Percentiles rank a stretch among this genome's conserved stretches.
Evolutionary conservation across 2,797 vertebrate species (phyloP).

Genomic region (Spinibarbus caldwelli): DNA sequence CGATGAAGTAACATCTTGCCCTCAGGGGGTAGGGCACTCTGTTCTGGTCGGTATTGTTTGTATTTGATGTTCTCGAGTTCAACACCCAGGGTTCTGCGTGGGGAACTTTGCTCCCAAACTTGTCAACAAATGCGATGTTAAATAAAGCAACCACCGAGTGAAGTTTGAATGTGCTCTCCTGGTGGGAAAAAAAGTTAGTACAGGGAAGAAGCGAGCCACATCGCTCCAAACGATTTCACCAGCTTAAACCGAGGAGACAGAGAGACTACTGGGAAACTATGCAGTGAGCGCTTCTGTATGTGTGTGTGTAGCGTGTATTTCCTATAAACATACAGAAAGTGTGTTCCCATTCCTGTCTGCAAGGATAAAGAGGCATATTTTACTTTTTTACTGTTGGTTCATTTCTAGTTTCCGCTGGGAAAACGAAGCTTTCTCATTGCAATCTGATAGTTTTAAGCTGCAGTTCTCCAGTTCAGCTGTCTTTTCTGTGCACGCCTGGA

Average conservation of each 20-base stretch:
- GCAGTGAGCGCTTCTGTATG: background rate
- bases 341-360: background rate
- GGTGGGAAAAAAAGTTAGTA: constrained; percentile 46
- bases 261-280: constrained; percentile 19
- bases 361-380: background rate
- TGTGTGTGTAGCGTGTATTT: background rate
- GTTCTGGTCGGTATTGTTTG: constrained; percentile 30
- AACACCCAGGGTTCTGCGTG: constrained; percentile 20
- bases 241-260: constrained; percentile 20
- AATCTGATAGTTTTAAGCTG: constrained; percentile 21
- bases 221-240: background rate
- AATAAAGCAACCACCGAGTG: constrained; percentile 44
- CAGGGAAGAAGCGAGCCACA: constrained; percentile 13
- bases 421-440: constrained; percentile 11
- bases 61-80: constrained; percentile 50
- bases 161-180: constrained; percentile 39
- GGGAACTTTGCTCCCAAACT: constrained; percentile 58
- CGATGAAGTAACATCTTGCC: constrained; percentile 4
- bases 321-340: background rate
- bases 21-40: constrained; percentile 26
- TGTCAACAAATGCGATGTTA: constrained; percentile 48
- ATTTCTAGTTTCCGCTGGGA: background rate
- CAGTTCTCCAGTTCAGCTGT: constrained; percentile 30
- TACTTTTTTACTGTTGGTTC: constrained; percentile 13
- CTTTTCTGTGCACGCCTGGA: constrained; percentile 26